A percentile compares a stretch with the other conserved stretches of the same genome.
Conservation (phyloP, 2,797 vertebrate species). For the Eurystomus glaucurus region DNA sequence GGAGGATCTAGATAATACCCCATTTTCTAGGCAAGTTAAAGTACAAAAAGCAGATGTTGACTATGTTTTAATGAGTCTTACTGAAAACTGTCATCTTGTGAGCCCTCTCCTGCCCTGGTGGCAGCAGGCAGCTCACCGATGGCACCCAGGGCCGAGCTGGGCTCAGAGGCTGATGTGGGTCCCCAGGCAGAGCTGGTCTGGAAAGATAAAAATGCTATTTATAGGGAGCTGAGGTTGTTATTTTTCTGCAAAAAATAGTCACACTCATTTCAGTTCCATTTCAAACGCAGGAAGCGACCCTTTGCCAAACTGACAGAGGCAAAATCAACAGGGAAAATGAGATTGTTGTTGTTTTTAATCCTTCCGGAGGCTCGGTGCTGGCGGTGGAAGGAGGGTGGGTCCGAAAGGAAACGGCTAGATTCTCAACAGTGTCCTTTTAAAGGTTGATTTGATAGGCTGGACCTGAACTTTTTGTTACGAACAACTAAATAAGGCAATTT, state of each 20-base stretch:
- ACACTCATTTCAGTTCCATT: neutral
- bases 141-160: neutral
- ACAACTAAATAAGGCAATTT: slow-evolving; percentile 49
- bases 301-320: slow-evolving; percentile 68
- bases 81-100: neutral
- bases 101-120: slow-evolving; percentile 1
- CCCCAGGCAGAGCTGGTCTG: slow-evolving; percentile 25
- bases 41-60: neutral
- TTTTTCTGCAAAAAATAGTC: slow-evolving; percentile 35
- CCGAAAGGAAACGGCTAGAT: neutral
- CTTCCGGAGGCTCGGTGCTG: slow-evolving; percentile 49
- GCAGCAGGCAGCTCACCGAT: neutral
- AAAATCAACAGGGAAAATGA: slow-evolving; percentile 66
- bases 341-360: slow-evolving; percentile 70
- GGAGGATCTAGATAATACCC: neutral
- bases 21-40: neutral
- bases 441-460: slow-evolving; percentile 16
- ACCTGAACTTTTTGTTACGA: neutral
- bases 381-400: slow-evolving; percentile 70
- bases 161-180: neutral
- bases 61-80: neutral
- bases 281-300: slow-evolving; percentile 69
- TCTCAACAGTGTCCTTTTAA: slow-evolving; percentile 41
- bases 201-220: slow-evolving; percentile 43
- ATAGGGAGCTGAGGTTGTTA: neutral